Conservation (phyloP, 2,797 vertebrate species). For the Cygnus olor region DNA sequence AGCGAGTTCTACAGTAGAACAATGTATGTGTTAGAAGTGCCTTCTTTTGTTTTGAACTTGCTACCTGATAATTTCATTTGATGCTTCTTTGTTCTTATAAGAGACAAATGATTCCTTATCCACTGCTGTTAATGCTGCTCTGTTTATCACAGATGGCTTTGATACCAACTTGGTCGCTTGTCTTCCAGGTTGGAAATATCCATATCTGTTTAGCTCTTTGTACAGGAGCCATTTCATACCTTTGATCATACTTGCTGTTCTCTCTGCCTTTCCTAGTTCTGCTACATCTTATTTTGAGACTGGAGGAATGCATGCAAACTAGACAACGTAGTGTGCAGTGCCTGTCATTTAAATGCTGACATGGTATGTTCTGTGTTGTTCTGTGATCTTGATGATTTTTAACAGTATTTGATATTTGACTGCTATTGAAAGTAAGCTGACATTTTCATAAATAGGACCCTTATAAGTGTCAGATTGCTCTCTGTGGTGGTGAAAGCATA, state of each 20-base stretch:
- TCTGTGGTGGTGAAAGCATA: neutral
- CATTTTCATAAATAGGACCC: neutral
- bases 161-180: conserved; percentile 48
- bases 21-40: neutral
- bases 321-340: neutral
- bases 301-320: neutral
- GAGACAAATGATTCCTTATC: conserved; percentile 49
- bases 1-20: neutral
- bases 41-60: conserved; percentile 26
- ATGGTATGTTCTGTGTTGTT: neutral
- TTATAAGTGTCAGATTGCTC: neutral
- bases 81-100: conserved; percentile 37
- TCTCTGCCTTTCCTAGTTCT: neutral
- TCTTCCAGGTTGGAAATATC: conserved; percentile 51
- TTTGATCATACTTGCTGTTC: conserved; percentile 58
- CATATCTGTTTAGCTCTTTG: conserved; percentile 30
- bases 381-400: neutral
- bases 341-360: neutral
- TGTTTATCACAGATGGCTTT: conserved; percentile 56
- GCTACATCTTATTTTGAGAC: neutral
- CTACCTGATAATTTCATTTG: conserved; percentile 34
- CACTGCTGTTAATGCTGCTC: neutral
- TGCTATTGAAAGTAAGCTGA: neutral
- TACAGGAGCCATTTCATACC: conserved; percentile 29
- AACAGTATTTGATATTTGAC: neutral